A percentile compares a stretch with the other conserved stretches of the same genome.
Evolutionary conservation across 2,888 invertebrate species (phyloP).

Genomic region (Lepidocyrtoides sp.): DNA sequence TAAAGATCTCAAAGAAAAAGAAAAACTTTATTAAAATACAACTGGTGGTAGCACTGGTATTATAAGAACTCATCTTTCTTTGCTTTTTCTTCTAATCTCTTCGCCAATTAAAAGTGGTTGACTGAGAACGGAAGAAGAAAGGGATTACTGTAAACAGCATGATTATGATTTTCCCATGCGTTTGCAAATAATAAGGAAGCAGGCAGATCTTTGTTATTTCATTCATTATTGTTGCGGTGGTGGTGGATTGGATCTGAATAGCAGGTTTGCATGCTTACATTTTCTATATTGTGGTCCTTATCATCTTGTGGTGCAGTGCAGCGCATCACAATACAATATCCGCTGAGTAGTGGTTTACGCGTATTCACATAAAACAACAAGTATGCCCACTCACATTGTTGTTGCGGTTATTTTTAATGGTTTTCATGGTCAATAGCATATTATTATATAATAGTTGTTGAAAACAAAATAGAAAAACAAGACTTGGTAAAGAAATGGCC

Average conservation of each 20-base stretch:
- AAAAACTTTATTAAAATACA: slow-evolving; percentile 16
- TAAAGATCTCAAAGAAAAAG: slow-evolving; percentile 14
- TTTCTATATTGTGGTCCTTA: no score
- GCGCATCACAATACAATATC: slow-evolving; percentile 21
- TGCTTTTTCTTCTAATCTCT: neutral
- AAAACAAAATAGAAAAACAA: neutral
- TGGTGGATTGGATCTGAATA: neutral
- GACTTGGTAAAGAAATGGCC: slow-evolving; percentile 50
- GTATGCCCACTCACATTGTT: neutral
- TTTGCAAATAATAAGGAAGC: slow-evolving; percentile 48
- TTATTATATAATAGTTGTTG: neutral
- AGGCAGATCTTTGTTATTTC: neutral
- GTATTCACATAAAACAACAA: neutral
- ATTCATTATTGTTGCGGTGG: neutral
- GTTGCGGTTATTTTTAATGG: slow-evolving; percentile 51
- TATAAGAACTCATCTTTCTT: slow-evolving; percentile 16
- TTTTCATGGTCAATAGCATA: slow-evolving; percentile 46
- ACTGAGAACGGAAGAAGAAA: slow-evolving; percentile 20
- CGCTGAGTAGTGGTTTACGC: neutral
- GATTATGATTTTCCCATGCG: slow-evolving; percentile 10
- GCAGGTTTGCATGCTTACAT: slow-evolving; percentile 3
- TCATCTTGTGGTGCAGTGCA: neutral
- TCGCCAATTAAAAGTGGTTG: slow-evolving; percentile 3
- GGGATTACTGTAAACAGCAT: neutral
- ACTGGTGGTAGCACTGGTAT: neutral